A percentile compares a stretch with the other conserved stretches of the same genome.
phyloP scores from a whole-genome alignment of 2,113 vertebrate species.

The Heterocephalus glaber region DNA sequence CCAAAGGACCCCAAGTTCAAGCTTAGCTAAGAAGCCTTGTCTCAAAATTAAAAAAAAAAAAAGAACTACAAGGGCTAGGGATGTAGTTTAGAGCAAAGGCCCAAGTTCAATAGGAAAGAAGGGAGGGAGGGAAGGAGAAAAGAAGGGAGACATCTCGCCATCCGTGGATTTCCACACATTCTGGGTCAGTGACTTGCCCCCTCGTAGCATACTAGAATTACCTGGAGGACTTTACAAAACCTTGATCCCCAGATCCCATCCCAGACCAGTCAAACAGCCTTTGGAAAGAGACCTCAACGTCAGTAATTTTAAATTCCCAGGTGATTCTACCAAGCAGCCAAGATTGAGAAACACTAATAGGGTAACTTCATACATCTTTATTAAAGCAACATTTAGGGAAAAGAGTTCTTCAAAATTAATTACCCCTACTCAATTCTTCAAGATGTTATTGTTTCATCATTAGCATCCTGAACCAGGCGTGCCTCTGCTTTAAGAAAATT shows the following conservation, averaged over 20 bases:
- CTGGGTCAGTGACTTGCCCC: background rate
- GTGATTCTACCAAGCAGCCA: background rate
- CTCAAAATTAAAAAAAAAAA: background rate
- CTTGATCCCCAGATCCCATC: background rate
- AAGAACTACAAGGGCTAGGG: background rate
- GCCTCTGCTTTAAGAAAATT: too few species aligned
- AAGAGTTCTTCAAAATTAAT: slow-evolving; percentile 16
- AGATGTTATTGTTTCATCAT: too few species aligned
- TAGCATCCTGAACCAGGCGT: too few species aligned
- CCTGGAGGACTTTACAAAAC: background rate
- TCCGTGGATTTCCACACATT: background rate
- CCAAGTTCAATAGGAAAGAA: background rate
- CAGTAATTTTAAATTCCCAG: background rate
- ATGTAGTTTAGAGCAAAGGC: background rate
- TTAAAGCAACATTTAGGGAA: background rate
- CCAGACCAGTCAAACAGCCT: background rate
- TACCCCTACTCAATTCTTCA: too few species aligned
- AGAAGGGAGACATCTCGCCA: background rate
- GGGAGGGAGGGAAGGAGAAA: background rate
- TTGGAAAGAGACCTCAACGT: background rate
- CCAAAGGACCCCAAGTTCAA: background rate
- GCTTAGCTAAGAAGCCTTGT: background rate
- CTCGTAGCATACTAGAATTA: background rate
- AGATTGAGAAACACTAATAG: background rate
- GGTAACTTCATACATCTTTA: background rate